These are phyloP conservation scores for Irena cyanogastra DNA, from an alignment of 2,113 vertebrate species.

Conservation along the genomic window DNA sequence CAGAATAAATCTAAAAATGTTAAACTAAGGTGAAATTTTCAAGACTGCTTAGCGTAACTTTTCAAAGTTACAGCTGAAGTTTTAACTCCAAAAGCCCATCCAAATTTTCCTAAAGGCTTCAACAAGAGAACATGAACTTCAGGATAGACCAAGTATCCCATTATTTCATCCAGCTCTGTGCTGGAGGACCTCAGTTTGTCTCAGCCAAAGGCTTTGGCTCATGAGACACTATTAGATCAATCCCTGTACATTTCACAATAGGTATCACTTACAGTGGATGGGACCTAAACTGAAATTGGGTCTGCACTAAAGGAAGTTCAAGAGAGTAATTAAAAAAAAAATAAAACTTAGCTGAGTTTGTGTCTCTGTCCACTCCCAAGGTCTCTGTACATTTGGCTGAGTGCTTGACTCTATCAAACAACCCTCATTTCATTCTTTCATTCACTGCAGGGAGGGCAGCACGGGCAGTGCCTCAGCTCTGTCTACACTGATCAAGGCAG, in stretches of 20 bases:
- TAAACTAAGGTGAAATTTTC: not conserved
- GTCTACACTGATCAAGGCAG: not conserved
- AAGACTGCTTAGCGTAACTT: not conserved
- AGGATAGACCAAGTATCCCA: not conserved
- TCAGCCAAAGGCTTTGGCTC: not conserved
- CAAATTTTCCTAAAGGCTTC: not conserved
- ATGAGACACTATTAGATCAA: not conserved
- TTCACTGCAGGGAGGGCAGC: not conserved
- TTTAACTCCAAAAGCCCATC: not conserved
- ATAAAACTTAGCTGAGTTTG: not conserved
- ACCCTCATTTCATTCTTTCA: not conserved
- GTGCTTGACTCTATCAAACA: not conserved
- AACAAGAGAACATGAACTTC: not conserved
- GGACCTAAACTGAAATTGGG: not conserved
- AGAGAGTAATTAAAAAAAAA: not conserved
- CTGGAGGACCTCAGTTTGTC: not conserved
- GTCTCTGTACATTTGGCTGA: not conserved
- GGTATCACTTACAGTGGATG: not conserved
- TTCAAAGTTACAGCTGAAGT: not conserved
- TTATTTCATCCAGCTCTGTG: not conserved
- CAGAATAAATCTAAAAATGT: not conserved
- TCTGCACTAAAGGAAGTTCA: not conserved
- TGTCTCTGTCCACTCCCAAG: not conserved
- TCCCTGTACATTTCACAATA: accelerated
- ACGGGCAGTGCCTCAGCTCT: not conserved